Evolutionary conservation across 2,113 vertebrate genomes (phyloP), one percentile per base, ranked within the genome.

Genomic region (Campylorhamphus procurvoides): DNA sequence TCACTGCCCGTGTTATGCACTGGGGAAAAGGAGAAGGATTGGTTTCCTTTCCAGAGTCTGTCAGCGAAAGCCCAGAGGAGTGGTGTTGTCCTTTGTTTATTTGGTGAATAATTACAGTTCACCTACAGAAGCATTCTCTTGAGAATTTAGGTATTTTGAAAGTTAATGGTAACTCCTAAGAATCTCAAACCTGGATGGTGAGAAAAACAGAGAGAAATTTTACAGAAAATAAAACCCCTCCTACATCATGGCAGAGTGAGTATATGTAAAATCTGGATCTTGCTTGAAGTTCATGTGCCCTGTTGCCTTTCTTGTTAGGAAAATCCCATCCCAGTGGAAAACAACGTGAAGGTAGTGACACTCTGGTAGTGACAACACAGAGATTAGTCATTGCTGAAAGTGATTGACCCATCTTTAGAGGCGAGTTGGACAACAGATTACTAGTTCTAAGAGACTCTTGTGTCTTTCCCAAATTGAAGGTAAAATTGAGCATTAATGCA

Each of bases 381-480:
- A 71, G 28, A 84, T 37, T n/a, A 7, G 15, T 80, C 1, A 0
- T 29, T 77, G 59, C 46, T 90, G 52, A 50, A 83, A 77, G 18
- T 5, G 9, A 20, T 9, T 58, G 55, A 75, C 31, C 18, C 4
- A 7, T 20, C 63, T n/a, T 80, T 62, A 62, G 23, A 59, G 4
- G 13, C 12, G 12, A 4, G 8, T 24, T 75, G 24, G 46, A 44
- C 25, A 68, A n/a, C 3, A 71, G 69, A 47, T 47, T 74, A 27
- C 14, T 68, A 9, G 22, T 80, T 68, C 11, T 39, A 60, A 78
- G 13, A 69, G 10, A 66, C 28, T 64, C 27, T 46, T 76, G 13
- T 72, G 46, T 85, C 72, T 93, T 91, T 95, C 78, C 35, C 23
- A 91, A 87, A 79, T 20, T 53, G 31, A 89, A 94, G 71, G 66